phyloP scores from a whole-genome alignment of 2,888 invertebrate species.

The Lasius platythorax region DNA sequence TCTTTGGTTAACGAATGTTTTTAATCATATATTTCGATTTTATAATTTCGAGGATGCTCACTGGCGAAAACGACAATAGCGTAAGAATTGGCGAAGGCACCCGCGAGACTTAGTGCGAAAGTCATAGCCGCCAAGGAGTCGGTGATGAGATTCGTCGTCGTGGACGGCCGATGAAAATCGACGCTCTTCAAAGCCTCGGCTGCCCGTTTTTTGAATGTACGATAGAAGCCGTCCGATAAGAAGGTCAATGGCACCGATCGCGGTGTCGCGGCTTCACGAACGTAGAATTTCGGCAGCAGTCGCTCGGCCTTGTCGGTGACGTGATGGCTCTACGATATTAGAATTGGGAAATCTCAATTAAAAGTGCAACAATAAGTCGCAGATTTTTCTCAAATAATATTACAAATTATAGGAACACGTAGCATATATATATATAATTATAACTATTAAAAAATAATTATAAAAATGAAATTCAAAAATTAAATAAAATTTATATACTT shows the following conservation, averaged over 20 bases:
- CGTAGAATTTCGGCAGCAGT: conserved; percentile 89
- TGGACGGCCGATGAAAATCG: conserved; percentile 83
- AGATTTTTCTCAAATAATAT: neutral
- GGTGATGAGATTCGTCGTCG: conserved; percentile 81
- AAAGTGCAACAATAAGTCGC: neutral
- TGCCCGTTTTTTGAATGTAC: conserved; percentile 89
- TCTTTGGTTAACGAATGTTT: neutral
- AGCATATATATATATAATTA: neutral
- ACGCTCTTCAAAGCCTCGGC: conserved; percentile 88
- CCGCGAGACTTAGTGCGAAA: conserved; percentile 69
- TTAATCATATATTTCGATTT: conserved; percentile 4
- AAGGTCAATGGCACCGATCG: conserved; percentile 92
- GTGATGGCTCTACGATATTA: conserved; percentile 87
- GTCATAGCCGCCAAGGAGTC: conserved; percentile 74
- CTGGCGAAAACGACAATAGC: conserved; percentile 82
- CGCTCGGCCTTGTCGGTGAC: conserved; percentile 88
- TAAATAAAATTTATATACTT: neutral
- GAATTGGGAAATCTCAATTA: neutral
- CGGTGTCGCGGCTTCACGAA: conserved; percentile 88
- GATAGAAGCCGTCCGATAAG: conserved; percentile 91
- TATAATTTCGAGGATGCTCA: conserved; percentile 42
- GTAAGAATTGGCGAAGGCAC: conserved; percentile 74
- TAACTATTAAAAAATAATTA: neutral
- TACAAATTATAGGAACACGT: neutral
- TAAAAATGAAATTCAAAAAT: neutral